phyloP scores from a whole-genome alignment of 2,888 invertebrate genomes.

The Phaonia tiefii region DNA sequence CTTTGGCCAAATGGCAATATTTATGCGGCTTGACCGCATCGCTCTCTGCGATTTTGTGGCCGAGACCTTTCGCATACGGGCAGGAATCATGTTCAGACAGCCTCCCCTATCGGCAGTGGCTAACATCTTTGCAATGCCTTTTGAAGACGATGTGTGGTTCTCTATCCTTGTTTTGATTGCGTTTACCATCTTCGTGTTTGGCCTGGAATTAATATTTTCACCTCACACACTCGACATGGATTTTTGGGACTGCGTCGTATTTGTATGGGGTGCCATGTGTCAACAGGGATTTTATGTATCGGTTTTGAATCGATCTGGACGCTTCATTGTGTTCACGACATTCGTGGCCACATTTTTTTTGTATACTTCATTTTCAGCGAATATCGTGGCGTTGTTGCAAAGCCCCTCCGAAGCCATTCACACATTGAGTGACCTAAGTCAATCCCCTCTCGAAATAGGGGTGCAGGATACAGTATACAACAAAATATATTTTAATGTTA shows the following conservation, averaged over 20 bases:
- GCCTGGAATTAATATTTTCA: constrained; percentile 73
- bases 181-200: constrained; percentile 73
- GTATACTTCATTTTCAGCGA: constrained; percentile 86
- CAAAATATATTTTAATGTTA: constrained; percentile 82
- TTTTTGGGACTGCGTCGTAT: constrained; percentile 81
- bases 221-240: constrained; percentile 72
- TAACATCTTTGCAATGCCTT: constrained; percentile 84
- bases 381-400: constrained; percentile 84
- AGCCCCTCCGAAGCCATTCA: constrained; percentile 83
- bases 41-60: constrained; percentile 82
- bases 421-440: constrained; percentile 82
- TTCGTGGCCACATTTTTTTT: constrained; percentile 83
- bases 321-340: constrained; percentile 82
- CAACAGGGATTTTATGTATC: constrained; percentile 83
- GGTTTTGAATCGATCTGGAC: constrained; percentile 81
- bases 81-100: constrained; percentile 84
- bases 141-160: constrained; percentile 83
- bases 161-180: constrained; percentile 75
- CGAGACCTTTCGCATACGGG: constrained; percentile 82
- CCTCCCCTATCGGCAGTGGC: constrained; percentile 84
- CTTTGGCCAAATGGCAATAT: constrained; percentile 82
- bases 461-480: constrained; percentile 84
- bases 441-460: constrained; percentile 82
- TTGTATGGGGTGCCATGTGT: constrained; percentile 83
- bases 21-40: constrained; percentile 83